These are phyloP conservation scores for Pangasius krempfi DNA, from an alignment of 2,797 vertebrate species.

Conservation along the genomic window DNA sequence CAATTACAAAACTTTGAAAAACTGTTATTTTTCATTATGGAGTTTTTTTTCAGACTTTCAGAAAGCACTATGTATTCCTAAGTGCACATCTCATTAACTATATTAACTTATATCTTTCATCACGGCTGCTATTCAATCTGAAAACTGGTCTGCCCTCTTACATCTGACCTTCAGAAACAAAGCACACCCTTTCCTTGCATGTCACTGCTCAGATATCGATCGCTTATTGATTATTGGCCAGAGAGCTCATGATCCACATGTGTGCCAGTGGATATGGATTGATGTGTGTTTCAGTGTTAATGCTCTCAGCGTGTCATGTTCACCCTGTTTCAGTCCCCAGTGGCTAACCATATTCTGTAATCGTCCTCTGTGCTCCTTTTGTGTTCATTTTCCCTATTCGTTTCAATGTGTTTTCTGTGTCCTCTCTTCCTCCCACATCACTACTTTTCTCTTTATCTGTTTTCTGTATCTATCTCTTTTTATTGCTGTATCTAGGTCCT, in stretches of 20 bases:
- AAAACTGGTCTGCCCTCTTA: slow-evolving; percentile 9
- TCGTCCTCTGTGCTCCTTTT: background rate
- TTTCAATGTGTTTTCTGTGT: background rate
- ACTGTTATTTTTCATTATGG: background rate
- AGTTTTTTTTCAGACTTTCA: background rate
- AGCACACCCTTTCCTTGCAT: background rate
- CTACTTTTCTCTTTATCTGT: background rate
- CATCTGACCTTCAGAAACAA: slow-evolving; percentile 20
- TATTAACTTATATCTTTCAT: background rate
- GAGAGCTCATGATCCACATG: background rate
- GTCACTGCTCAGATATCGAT: background rate
- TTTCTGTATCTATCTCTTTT: background rate
- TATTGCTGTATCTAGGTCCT: background rate
- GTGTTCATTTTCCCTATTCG: background rate
- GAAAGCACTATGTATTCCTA: background rate
- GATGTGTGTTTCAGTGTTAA: background rate
- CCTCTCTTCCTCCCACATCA: background rate
- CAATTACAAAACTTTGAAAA: background rate
- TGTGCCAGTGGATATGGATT: background rate
- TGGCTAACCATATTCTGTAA: background rate
- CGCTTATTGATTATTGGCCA: background rate
- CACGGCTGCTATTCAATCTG: background rate
- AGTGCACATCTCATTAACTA: background rate
- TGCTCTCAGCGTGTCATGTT: background rate
- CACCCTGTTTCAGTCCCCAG: background rate